phyloP scores from a whole-genome alignment of 2,888 invertebrate genomes.

The Eupithecia dodoneata region DNA sequence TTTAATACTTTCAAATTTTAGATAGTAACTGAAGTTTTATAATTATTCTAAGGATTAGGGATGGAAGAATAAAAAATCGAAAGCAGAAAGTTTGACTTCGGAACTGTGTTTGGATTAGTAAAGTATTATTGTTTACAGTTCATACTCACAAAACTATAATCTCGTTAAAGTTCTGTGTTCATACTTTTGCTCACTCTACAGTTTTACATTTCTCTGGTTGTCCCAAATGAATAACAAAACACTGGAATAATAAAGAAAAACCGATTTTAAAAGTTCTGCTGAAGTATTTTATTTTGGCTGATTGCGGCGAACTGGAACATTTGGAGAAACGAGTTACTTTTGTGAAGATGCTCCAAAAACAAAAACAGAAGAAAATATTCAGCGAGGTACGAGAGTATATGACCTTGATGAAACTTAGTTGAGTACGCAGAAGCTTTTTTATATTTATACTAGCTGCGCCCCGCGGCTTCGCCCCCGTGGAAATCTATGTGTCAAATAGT shows the following conservation, averaged over 20 bases:
- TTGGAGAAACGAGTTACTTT: not conserved
- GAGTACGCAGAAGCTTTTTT: no score
- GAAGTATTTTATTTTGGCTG: constrained; percentile 1
- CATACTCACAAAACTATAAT: no score
- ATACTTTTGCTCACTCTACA: not conserved
- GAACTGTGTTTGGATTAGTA: no score
- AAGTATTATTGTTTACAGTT: not conserved
- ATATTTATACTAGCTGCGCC: no score
- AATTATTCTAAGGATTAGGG: no score
- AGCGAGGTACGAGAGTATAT: not conserved
- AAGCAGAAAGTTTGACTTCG: no score
- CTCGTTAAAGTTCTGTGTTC: not conserved
- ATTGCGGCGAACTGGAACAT: not conserved
- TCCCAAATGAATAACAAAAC: constrained; percentile 2
- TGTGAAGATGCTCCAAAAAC: not conserved
- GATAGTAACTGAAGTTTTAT: no score
- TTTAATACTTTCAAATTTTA: no score
- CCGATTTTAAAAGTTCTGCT: not conserved
- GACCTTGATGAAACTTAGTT: no score
- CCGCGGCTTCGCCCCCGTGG: no score
- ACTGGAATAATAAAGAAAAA: not conserved
- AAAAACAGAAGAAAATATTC: not conserved
- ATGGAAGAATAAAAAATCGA: no score
- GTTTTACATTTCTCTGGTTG: not conserved
- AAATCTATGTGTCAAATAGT: no score